These are phyloP conservation scores for Aphelenchoides avenae DNA, from an alignment of 1,140 invertebrate genomes.

Conservation along the genomic window DNA sequence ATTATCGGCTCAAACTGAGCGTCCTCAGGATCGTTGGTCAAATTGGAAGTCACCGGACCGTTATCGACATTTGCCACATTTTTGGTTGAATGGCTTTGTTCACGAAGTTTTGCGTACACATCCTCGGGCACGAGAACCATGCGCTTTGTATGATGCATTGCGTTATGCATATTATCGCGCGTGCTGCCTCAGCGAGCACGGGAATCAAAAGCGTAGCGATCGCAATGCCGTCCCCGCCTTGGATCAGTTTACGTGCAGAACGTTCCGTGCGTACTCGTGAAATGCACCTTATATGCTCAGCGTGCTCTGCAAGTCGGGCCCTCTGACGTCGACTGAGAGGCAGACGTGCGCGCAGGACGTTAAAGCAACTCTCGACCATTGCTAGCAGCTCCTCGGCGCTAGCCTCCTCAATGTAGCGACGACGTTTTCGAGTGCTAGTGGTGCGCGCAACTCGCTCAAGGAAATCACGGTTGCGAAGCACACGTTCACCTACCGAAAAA, in stretches of 20 bases:
- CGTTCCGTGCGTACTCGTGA: constrained; percentile 11
- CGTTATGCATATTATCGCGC: too few species aligned
- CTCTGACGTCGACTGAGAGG: constrained; percentile 5
- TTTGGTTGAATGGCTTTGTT: background rate
- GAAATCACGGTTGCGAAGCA: constrained; percentile 7
- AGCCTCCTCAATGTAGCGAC: constrained; percentile 1
- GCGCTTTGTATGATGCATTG: too few species aligned
- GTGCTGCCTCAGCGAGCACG: constrained; percentile 1
- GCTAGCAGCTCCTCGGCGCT: constrained; percentile 16
- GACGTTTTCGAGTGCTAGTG: background rate
- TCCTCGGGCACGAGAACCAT: constrained; percentile 20
- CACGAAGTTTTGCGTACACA: constrained; percentile 15
- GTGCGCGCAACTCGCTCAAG: background rate
- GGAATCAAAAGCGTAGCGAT: constrained; percentile 7
- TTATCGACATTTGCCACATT: constrained; percentile 9
- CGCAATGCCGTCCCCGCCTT: constrained; percentile 3
- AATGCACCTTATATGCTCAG: constrained; percentile 17
- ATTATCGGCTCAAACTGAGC: too few species aligned
- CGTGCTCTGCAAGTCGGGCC: background rate
- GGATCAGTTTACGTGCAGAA: constrained; percentile 14
- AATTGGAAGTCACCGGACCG: background rate
- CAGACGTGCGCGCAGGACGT: constrained; percentile 16
- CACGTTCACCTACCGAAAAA: too few species aligned
- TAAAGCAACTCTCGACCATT: constrained; percentile 26
- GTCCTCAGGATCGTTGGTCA: background rate